phyloP scores from a whole-genome alignment of 1,140 invertebrate genomes.

The Chionoecetes opilio region DNA sequence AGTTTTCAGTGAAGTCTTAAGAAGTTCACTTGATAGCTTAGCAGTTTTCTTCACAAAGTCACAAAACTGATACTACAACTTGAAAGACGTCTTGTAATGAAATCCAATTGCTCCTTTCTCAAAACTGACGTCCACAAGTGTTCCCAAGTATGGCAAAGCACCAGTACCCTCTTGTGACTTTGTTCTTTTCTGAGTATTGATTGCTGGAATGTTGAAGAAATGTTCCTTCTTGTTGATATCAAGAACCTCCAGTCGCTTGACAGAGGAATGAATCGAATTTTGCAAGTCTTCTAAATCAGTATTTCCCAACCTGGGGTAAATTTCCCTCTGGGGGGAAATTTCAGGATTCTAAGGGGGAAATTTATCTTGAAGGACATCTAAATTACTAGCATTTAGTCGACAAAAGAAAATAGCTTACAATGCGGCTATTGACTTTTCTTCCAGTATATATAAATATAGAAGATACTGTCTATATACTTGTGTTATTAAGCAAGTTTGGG shows the following conservation, averaged over 20 bases:
- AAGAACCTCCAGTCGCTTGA: slow-evolving; percentile 61
- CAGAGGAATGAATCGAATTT: slow-evolving; percentile 47
- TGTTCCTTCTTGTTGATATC: slow-evolving; percentile 63
- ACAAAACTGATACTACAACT: slow-evolving; percentile 8
- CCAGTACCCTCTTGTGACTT: slow-evolving; percentile 43
- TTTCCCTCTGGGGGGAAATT: too few relatives aligned
- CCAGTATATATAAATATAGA: too few relatives aligned
- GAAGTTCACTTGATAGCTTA: slow-evolving; percentile 44
- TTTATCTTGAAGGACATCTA: too few relatives aligned
- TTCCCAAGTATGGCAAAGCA: slow-evolving; percentile 63
- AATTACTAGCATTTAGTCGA: too few relatives aligned
- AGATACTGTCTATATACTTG: too few relatives aligned
- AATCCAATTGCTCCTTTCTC: slow-evolving; percentile 55
- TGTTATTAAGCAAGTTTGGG: too few relatives aligned
- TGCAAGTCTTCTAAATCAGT: slow-evolving; percentile 54
- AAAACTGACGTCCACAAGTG: slow-evolving; percentile 56
- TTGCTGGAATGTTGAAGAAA: slow-evolving; percentile 66
- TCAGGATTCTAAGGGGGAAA: too few relatives aligned
- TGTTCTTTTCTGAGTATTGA: slow-evolving; percentile 62
- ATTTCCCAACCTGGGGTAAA: too few relatives aligned
- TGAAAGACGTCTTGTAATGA: slow-evolving; percentile 58
- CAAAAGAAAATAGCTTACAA: too few relatives aligned
- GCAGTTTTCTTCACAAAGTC: slow-evolving; percentile 58
- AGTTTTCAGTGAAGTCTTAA: slow-evolving; percentile 61
- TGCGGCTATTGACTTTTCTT: too few relatives aligned